Percentiles rank a stretch among this genome's conserved stretches.
These are phyloP conservation scores for Apis mellifera DNA, from an alignment of 1,140 invertebrate species.

Conservation along the genomic window Amel_HAv3.1 CM009939.2:3692501-3693000, in stretches of 20 bases:
- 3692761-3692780: conserved; percentile 71
- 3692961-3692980: conserved; percentile 60
- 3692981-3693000: conserved; percentile 59
- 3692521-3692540: no score
- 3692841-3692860: conserved; percentile 40
- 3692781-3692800: conserved; percentile 52
- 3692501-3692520: no score
- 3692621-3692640: background rate
- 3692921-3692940: conserved; percentile 56
- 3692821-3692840: conserved; percentile 72
- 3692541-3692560: no score
- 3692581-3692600: no score
- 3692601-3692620: background rate
- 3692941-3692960: conserved; percentile 66
- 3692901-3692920: no score
- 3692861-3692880: conserved; percentile 62
- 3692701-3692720: conserved; percentile 64
- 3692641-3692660: background rate
- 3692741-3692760: conserved; percentile 71
- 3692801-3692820: conserved; percentile 70
- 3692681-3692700: conserved; percentile 22
- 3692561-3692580: no score
- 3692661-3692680: conserved; percentile 44
- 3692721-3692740: conserved; percentile 67
- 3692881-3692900: background rate